Base-by-base conservation (phyloP, 2,113 vertebrate genomes). In the Eleginops maclovinus region DNA sequence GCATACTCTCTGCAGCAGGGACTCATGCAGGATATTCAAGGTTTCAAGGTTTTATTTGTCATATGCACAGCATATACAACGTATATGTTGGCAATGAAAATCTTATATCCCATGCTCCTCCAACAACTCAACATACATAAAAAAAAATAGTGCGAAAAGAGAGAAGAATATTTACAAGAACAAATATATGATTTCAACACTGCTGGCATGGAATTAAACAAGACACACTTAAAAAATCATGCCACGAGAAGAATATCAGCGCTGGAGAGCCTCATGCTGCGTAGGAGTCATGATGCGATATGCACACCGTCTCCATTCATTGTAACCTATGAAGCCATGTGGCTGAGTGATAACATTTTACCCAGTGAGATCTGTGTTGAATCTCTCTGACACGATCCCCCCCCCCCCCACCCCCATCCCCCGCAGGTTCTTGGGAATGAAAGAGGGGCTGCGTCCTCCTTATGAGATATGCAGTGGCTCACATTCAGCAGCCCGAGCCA, bases 321-420 rank as follows among this genome's bases (percentile, higher is more conserved):
- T 67, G 19, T 8, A n/a, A 65, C 24, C 54, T 75, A 43, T 76
- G 73, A 50, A 77, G 62, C 77, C 83, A 82, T 88, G 76, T 75
- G 80, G 65, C 31, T 84, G 47, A 70, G 66, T 44, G 87, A 90
- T 88, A 89, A 91, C 79, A 84, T 80, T 78, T 83, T 67, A n/a
- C 70, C 36, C 55, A 24, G 71, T 55, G 60, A 83, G 59, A 55
- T 84, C 58, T 69, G 69, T 67, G 41, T 54, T 44, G 73, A 85
- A 83, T 85, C 68, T 71, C 40, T 60, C 49, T 62, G 74, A 68
- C n/a, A 12, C 62, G 43, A 28, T 49, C 51, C 69, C 56, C 64
- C 2, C 49, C n/a, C 2, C 63, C 53, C 15, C 62, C 49, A 28
- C 55, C 51, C 69, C 56, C 64, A 4, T 41, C n/a, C 2, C 63